Evolutionary conservation across 64 coral and sea anemone genomes (phyloP).

Genomic region (Hydrozoanthus tunicans): DNA sequence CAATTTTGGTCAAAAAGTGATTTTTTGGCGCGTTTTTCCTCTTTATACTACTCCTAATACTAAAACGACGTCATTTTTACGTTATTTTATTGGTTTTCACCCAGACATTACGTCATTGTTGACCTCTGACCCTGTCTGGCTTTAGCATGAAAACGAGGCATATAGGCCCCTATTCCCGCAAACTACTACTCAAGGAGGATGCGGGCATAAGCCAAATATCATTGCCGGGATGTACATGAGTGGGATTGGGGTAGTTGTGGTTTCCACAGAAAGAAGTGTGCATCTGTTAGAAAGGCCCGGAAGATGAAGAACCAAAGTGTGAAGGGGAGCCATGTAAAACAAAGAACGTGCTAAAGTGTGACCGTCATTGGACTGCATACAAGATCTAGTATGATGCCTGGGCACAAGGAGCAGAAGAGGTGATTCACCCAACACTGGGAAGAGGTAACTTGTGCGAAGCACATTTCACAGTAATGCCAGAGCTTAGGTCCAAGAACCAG

Average conservation of each 20-base stretch:
- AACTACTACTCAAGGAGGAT: not conserved
- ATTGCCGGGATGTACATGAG: constrained; percentile 37
- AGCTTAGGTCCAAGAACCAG: not conserved
- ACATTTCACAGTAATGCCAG: constrained; percentile 30
- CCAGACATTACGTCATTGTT: too few relatives aligned
- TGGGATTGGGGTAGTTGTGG: constrained; percentile 40
- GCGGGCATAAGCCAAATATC: constrained; percentile 8
- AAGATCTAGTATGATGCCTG: not conserved
- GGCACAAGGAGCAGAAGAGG: too few relatives aligned
- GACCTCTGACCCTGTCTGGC: too few relatives aligned
- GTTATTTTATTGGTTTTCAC: too few relatives aligned
- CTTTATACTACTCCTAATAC: too few relatives aligned
- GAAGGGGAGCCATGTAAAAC: not conserved
- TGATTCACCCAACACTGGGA: constrained; percentile 14
- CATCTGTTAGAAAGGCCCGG: not conserved
- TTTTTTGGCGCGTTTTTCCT: too few relatives aligned
- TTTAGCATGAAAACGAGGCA: too few relatives aligned
- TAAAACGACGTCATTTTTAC: too few relatives aligned
- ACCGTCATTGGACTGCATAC: not conserved
- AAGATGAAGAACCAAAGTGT: not conserved
- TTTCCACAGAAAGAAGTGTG: constrained; percentile 5
- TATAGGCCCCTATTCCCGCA: too few relatives aligned
- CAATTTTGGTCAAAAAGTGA: too few relatives aligned
- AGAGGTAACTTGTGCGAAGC: constrained; percentile 50
- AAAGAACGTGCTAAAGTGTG: not conserved